Percentiles rank a stretch among this genome's conserved stretches.
These are phyloP conservation scores for Busseola fusca DNA, from an alignment of 2,888 invertebrate genomes.

Conservation along the genomic window DNA sequence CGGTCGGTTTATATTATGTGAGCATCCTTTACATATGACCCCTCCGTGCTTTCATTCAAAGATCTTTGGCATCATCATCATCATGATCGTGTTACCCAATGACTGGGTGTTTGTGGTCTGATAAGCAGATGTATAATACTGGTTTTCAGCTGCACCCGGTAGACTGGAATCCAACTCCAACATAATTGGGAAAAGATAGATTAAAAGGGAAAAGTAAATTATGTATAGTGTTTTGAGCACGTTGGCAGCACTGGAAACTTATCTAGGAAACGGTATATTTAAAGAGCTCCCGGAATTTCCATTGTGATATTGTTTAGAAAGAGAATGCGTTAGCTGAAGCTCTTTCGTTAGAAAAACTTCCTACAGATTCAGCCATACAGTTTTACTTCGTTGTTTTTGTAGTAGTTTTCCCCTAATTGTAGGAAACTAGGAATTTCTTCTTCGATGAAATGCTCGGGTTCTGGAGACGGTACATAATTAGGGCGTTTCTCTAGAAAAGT, in stretches of 20 bases:
- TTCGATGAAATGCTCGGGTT: conserved; percentile 13
- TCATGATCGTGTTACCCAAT: too few relatives aligned
- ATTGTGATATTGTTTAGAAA: conserved; percentile 38
- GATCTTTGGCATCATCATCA: background rate
- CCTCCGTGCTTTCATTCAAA: background rate
- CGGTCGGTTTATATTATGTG: background rate
- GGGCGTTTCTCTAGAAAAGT: conserved; percentile 21
- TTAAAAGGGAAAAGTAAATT: background rate
- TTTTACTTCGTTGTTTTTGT: conserved; percentile 40
- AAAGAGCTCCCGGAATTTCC: conserved; percentile 17
- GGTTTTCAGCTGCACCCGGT: background rate
- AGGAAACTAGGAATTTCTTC: conserved; percentile 25
- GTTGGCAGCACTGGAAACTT: conserved; percentile 9
- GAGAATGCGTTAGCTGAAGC: conserved; percentile 38
- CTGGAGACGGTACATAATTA: conserved; percentile 26
- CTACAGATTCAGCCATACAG: conserved; percentile 10
- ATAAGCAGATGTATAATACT: background rate
- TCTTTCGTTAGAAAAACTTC: conserved; percentile 24
- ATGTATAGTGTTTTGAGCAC: background rate
- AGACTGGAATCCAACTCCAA: background rate
- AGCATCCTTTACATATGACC: background rate
- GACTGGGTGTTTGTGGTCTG: background rate
- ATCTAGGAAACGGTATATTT: conserved; percentile 13
- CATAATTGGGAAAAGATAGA: background rate
- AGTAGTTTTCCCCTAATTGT: conserved; percentile 37